These are phyloP conservation scores for Lordiphosa collinella DNA, from an alignment of 1,140 invertebrate genomes.

Conservation along the genomic window DNA sequence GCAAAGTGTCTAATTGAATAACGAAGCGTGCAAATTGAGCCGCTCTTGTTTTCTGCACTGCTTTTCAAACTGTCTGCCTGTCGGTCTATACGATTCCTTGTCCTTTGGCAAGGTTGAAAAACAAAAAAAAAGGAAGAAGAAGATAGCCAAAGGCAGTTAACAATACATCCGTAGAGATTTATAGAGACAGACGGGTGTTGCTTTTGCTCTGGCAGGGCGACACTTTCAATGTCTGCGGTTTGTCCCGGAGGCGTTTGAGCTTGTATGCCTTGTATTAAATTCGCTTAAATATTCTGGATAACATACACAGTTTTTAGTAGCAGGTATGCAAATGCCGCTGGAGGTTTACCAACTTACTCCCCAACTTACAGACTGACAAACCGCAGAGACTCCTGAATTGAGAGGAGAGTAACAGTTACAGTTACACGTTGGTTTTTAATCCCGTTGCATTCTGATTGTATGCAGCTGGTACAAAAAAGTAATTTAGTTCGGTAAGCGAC, in stretches of 20 bases:
- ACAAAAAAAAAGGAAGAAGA: conserved; percentile 12
- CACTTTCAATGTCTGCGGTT: conserved; percentile 67
- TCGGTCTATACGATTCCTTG: conserved; percentile 24
- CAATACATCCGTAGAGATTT: conserved; percentile 70
- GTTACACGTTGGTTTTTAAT: conserved; percentile 69
- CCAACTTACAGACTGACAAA: conserved; percentile 37
- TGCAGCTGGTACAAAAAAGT: conserved; percentile 64
- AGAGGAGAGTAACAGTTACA: conserved; percentile 26
- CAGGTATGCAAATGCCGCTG: conserved; percentile 59
- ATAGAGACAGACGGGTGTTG: conserved; percentile 37
- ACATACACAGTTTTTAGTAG: conserved; percentile 62
- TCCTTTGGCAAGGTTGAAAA: conserved; percentile 5
- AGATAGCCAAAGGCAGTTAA: conserved; percentile 57
- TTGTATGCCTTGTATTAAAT: conserved; percentile 24
- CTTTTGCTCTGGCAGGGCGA: conserved; percentile 14
- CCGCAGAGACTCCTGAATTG: conserved; percentile 17
- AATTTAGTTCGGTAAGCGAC: conserved; percentile 54
- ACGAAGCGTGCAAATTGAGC: conserved; percentile 76
- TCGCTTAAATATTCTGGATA: conserved; percentile 41
- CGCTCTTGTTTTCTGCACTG: conserved; percentile 11
- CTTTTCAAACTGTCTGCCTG: conserved; percentile 1
- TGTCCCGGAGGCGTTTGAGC: conserved; percentile 38
- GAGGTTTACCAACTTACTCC: conserved; percentile 48
- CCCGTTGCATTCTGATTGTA: conserved; percentile 71
- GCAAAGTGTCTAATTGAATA: conserved; percentile 77